These are phyloP conservation scores for Galeopsomyia nigrocyanea DNA, from an alignment of 2,888 invertebrate genomes.

Conservation along the genomic window DNA sequence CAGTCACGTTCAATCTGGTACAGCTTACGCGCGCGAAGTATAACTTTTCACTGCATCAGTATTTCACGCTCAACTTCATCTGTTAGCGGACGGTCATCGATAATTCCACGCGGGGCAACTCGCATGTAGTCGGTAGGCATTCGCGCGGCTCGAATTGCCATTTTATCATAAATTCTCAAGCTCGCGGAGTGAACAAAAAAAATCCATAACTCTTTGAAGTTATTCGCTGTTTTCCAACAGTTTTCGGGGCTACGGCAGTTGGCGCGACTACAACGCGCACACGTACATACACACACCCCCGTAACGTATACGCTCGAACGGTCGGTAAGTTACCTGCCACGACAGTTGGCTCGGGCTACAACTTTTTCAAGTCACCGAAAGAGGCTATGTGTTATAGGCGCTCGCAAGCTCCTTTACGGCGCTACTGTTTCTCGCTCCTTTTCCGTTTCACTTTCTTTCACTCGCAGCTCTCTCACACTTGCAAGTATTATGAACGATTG, in stretches of 20 bases:
- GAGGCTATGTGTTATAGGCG: no score
- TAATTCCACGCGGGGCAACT: constrained; percentile 1
- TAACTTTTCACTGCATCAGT: constrained; percentile 11
- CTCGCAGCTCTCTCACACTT: not conserved
- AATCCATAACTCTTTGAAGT: constrained; percentile 53
- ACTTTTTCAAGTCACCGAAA: not conserved
- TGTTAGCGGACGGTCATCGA: constrained; percentile 8
- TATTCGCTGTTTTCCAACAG: constrained; percentile 40
- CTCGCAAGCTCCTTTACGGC: not conserved
- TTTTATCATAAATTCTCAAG: constrained; percentile 16
- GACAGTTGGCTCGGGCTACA: not conserved
- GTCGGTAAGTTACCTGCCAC: constrained; percentile 58
- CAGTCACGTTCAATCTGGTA: no score
- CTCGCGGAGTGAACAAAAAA: no score
- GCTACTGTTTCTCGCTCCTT: not conserved
- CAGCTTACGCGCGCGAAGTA: not conserved
- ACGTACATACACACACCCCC: no score
- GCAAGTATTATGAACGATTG: constrained; percentile 1
- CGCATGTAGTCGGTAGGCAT: not conserved
- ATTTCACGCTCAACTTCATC: constrained; percentile 7
- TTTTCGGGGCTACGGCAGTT: constrained; percentile 51
- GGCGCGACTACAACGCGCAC: constrained; percentile 50
- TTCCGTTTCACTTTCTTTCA: not conserved
- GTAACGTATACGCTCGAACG: not conserved
- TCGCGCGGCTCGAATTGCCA: not conserved